A percentile compares a stretch with the other conserved stretches of the same genome.
Evolutionary conservation across 2,113 vertebrate genomes (phyloP).

Genomic region (Arvicanthis niloticus): DNA sequence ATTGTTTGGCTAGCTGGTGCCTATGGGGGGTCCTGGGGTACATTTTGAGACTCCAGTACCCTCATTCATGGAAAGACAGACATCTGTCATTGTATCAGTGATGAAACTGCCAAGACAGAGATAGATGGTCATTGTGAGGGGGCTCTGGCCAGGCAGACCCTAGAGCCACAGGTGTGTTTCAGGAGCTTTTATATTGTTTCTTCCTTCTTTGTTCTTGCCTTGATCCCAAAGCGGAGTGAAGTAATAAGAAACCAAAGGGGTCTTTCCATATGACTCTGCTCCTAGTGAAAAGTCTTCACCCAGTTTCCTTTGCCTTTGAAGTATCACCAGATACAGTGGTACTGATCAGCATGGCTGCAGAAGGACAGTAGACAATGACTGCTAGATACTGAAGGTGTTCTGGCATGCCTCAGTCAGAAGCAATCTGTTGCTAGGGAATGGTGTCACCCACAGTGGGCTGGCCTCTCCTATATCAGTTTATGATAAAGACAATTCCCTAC

Average conservation of each 20-base stretch:
- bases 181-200: accelerated
- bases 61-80: background rate
- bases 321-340: background rate
- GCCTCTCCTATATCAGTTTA: background rate
- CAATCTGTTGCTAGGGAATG: background rate
- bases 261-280: accelerated
- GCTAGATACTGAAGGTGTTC: background rate
- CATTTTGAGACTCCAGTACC: background rate
- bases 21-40: no score
- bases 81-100: background rate
- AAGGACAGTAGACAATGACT: background rate
- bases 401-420: background rate
- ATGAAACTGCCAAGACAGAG: background rate
- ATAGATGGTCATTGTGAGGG: no score
- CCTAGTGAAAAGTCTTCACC: accelerated
- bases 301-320: background rate
- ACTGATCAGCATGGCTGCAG: background rate
- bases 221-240: background rate
- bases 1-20: background rate
- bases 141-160: no score
- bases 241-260: background rate
- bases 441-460: background rate
- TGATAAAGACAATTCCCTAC: background rate
- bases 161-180: background rate
- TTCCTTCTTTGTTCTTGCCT: no score